Percentiles rank a stretch among this genome's conserved stretches.
Conservation (phyloP, 2,797 vertebrate species). For the Clarias fuscus region DNA sequence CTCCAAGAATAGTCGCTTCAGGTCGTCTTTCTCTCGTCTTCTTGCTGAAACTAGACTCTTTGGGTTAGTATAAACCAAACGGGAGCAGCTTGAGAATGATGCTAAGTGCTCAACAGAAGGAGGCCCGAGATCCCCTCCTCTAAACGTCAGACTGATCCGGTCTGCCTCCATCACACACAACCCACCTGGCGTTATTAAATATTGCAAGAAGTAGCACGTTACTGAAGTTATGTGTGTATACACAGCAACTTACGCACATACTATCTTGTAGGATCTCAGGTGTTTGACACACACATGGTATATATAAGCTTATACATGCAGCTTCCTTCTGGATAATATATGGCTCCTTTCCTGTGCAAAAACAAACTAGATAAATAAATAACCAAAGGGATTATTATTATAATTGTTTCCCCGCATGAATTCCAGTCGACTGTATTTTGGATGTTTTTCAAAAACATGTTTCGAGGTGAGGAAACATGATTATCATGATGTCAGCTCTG, state of each 20-base stretch:
- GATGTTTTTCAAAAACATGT: not conserved
- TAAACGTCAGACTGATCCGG: slow-evolving; percentile 41
- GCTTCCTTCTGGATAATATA: slow-evolving; percentile 40
- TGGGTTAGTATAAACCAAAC: slow-evolving; percentile 39
- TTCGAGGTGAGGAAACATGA: not conserved
- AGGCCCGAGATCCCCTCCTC: slow-evolving; percentile 23
- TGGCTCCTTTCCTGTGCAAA: slow-evolving; percentile 56
- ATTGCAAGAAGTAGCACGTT: slow-evolving; percentile 29
- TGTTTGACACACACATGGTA: slow-evolving; percentile 24
- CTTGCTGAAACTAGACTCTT: slow-evolving; percentile 41
- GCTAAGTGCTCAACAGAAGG: slow-evolving; percentile 42
- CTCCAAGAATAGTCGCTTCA: slow-evolving; percentile 1
- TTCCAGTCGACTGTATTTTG: not conserved
- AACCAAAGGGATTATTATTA: slow-evolving; percentile 33
- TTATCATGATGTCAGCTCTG: not conserved
- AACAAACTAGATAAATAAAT: slow-evolving; percentile 10
- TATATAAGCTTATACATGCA: slow-evolving; percentile 8
- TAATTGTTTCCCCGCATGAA: slow-evolving; percentile 15
- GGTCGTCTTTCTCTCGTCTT: not conserved
- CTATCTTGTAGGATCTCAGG: slow-evolving; percentile 23
- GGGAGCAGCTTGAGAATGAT: slow-evolving; percentile 33
- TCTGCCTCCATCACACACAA: slow-evolving; percentile 33
- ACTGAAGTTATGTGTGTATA: slow-evolving; percentile 7
- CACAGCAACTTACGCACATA: slow-evolving; percentile 7
- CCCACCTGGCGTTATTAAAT: slow-evolving; percentile 48